Evolutionary conservation across 2,888 invertebrate genomes (phyloP).

Genomic region (Pyrrhia umbra): DNA sequence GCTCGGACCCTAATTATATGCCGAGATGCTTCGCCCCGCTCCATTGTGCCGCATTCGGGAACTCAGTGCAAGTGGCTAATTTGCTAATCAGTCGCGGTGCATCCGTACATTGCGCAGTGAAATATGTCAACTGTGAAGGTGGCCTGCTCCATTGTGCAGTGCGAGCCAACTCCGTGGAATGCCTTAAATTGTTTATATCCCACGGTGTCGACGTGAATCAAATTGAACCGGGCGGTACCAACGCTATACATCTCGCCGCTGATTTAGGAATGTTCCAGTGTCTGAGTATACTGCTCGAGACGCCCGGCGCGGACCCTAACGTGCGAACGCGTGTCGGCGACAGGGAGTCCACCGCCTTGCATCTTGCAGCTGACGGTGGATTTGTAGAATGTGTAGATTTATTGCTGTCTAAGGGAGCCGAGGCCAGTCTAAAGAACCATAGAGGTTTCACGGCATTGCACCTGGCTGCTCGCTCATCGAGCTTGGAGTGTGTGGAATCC

Average conservation of each 20-base stretch:
- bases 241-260: slow-evolving; percentile 95
- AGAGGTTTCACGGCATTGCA: slow-evolving; percentile 96
- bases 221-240: slow-evolving; percentile 93
- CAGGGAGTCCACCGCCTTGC: slow-evolving; percentile 94
- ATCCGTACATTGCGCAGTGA: slow-evolving; percentile 92
- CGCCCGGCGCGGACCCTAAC: slow-evolving; percentile 93
- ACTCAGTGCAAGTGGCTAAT: slow-evolving; percentile 94
- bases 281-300: slow-evolving; percentile 93
- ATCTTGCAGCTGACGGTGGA: slow-evolving; percentile 97
- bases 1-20: slow-evolving; percentile 92
- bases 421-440: slow-evolving; percentile 93
- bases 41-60: slow-evolving; percentile 97
- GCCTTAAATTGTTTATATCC: slow-evolving; percentile 93
- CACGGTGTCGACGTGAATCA: slow-evolving; percentile 94
- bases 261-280: slow-evolving; percentile 95
- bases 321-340: slow-evolving; percentile 92
- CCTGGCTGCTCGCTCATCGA: slow-evolving; percentile 94
- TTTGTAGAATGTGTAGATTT: slow-evolving; percentile 95
- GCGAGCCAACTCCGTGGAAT: slow-evolving; percentile 95
- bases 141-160: slow-evolving; percentile 96
- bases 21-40: slow-evolving; percentile 94
- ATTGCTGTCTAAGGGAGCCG: slow-evolving; percentile 93
- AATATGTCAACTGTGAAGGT: slow-evolving; percentile 92
- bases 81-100: slow-evolving; percentile 94
- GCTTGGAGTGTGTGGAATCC: slow-evolving; percentile 95